A percentile compares a stretch with the other conserved stretches of the same genome.
These are phyloP conservation scores for Hypsibius dujardini DNA, from an alignment of 1,140 invertebrate genomes.

Conservation along the genomic window DNA sequence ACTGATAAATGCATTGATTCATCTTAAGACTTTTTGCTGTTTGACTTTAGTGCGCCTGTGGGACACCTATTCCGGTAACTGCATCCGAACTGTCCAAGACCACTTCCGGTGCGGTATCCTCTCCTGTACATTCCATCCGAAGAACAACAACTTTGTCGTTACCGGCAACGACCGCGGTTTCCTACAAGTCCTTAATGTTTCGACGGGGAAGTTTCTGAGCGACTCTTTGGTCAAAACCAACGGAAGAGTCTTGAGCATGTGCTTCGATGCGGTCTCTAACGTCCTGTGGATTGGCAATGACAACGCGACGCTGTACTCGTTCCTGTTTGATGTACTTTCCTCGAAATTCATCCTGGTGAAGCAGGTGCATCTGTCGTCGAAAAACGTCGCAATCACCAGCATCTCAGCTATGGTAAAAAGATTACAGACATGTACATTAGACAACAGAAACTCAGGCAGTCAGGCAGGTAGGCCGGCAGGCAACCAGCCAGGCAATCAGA, in stretches of 20 bases:
- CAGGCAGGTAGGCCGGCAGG: too few species aligned
- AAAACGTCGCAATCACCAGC: constrained; percentile 43
- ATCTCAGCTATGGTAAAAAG: constrained; percentile 40
- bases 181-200: constrained; percentile 62
- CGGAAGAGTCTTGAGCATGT: constrained; percentile 51
- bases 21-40: too few species aligned
- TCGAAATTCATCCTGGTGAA: constrained; percentile 33
- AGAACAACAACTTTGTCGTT: constrained; percentile 71
- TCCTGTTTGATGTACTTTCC: constrained; percentile 42
- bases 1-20: too few species aligned
- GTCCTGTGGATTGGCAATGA: constrained; percentile 68
- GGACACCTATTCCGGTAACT: constrained; percentile 42
- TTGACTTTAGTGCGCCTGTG: constrained; percentile 46
- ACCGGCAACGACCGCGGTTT: constrained; percentile 56
- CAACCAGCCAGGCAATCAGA: too few species aligned
- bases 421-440: too few species aligned
- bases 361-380: constrained; percentile 33
- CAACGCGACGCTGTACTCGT: constrained; percentile 50
- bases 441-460: too few species aligned
- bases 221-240: constrained; percentile 48
- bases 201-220: constrained; percentile 56
- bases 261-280: constrained; percentile 56
- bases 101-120: constrained; percentile 45
- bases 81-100: constrained; percentile 48
- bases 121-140: constrained; percentile 60